phyloP scores from a whole-genome alignment of 2,888 invertebrate species.

The Rhagonycha lutea region DNA sequence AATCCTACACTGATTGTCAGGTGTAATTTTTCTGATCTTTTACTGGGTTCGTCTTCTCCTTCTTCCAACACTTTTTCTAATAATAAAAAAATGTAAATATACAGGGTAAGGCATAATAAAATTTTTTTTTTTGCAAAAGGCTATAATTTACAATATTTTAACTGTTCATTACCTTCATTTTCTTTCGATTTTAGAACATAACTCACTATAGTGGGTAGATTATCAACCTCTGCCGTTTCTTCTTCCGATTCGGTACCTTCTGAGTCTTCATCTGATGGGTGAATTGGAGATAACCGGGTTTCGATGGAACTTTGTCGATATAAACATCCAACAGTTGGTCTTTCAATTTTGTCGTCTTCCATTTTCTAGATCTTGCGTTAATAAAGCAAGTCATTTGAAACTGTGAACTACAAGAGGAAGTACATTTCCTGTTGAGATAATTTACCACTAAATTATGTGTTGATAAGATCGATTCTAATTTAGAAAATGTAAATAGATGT shows the following conservation, averaged over 20 bases:
- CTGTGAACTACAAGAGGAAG: constrained; percentile 4
- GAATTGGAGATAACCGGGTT: constrained; percentile 41
- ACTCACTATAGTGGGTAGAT: constrained; percentile 32
- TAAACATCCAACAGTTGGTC: constrained; percentile 40
- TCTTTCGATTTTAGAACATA: constrained; percentile 26
- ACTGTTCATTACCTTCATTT: not conserved
- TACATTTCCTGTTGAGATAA: constrained; percentile 16
- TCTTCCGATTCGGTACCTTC: constrained; percentile 25
- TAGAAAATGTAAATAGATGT: not conserved
- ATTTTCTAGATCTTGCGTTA: constrained; percentile 10
- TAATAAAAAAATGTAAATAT: not conserved
- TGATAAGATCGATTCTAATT: not conserved
- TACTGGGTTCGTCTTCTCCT: not conserved
- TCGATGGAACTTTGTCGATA: constrained; percentile 47
- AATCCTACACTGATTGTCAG: constrained; percentile 2
- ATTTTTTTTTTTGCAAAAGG: not conserved
- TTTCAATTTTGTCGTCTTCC: constrained; percentile 40
- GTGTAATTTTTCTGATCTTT: not conserved
- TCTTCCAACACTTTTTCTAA: not conserved
- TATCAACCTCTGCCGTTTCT: constrained; percentile 20
- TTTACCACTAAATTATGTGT: not conserved
- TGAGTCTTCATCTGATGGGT: constrained; percentile 34
- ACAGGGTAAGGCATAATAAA: not conserved
- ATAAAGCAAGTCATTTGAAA: not conserved
- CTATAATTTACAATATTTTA: no score